phyloP scores from a whole-genome alignment of 2,113 vertebrate species.

The Mesoclemmys tuberculata region DNA sequence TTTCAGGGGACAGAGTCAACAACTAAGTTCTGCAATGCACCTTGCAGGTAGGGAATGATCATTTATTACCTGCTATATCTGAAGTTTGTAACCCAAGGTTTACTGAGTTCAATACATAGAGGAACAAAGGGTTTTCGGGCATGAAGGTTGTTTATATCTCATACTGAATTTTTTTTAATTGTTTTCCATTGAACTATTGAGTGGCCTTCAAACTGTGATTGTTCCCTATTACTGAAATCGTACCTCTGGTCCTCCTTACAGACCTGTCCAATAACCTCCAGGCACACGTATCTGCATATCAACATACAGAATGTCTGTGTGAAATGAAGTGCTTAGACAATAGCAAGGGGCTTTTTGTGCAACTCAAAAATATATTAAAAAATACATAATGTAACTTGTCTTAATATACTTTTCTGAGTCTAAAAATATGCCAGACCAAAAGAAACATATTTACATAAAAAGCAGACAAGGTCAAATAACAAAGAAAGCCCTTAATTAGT shows the following conservation, averaged over 20 bases:
- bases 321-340: slow-evolving; percentile 76
- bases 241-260: neutral
- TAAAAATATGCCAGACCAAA: slow-evolving; percentile 92
- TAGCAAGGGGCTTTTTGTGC: slow-evolving; percentile 65
- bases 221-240: slow-evolving; percentile 32
- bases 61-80: slow-evolving; percentile 60
- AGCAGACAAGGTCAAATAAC: slow-evolving; percentile 99
- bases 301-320: slow-evolving; percentile 7
- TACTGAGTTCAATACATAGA: slow-evolving; percentile 72
- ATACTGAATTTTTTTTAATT: slow-evolving; percentile 20
- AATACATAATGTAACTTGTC: slow-evolving; percentile 90
- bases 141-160: slow-evolving; percentile 75
- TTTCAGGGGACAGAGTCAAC: slow-evolving; percentile 24
- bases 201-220: slow-evolving; percentile 40
- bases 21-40: slow-evolving; percentile 58
- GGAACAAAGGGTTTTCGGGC: slow-evolving; percentile 75
- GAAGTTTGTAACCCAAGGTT: slow-evolving; percentile 66
- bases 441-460: slow-evolving; percentile 99
- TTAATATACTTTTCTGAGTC: slow-evolving; percentile 91
- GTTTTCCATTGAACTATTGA: slow-evolving; percentile 54
- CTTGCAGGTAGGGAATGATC: slow-evolving; percentile 65
- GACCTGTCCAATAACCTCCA: slow-evolving; percentile 33
- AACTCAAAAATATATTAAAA: slow-evolving; percentile 83
- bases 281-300: neutral
- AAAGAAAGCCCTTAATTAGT: slow-evolving; percentile 99